A percentile compares a stretch with the other conserved stretches of the same genome.
phyloP scores from a whole-genome alignment of 64 coral and sea anemone genomes.

The Acropora tenuis region DNA sequence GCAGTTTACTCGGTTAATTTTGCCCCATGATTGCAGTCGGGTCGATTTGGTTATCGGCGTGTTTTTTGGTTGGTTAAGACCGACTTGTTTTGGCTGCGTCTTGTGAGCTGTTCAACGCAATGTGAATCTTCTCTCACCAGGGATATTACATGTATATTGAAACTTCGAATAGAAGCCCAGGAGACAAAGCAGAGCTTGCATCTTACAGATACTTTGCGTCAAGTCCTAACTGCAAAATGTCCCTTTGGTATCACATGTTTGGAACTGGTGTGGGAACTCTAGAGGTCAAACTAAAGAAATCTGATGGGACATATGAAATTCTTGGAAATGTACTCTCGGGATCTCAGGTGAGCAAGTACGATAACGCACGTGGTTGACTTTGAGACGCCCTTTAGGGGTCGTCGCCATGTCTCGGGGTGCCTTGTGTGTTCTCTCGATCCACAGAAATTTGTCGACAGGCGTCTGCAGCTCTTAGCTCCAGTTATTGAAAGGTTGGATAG shows the following conservation, averaged over 20 bases:
- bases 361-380: too few species aligned
- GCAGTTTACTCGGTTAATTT: too few species aligned
- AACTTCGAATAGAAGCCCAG: slow-evolving; percentile 52
- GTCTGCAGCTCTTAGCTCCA: too few species aligned
- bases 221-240: slow-evolving; percentile 88
- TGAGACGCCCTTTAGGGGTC: too few species aligned
- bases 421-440: too few species aligned
- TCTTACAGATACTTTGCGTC: slow-evolving; percentile 91
- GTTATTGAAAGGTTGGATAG: too few species aligned
- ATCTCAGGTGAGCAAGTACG: slow-evolving; percentile 25
- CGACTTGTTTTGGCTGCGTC: too few species aligned
- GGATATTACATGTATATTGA: slow-evolving; percentile 98
- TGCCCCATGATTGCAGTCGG: too few species aligned
- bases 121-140: slow-evolving; percentile 28
- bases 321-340: slow-evolving; percentile 10
- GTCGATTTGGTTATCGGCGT: too few species aligned
- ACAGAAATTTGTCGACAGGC: too few species aligned
- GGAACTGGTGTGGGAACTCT: slow-evolving; percentile 77
- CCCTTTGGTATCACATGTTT: slow-evolving; percentile 94
- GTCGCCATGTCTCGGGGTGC: too few species aligned
- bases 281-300: slow-evolving; percentile 71
- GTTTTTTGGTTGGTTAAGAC: too few species aligned
- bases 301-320: slow-evolving; percentile 57
- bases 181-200: slow-evolving; percentile 87
- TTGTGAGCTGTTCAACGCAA: background rate